A percentile compares a stretch with the other conserved stretches of the same genome.
Conservation (phyloP, 2,113 vertebrate genomes). For the Astur gentilis region DNA sequence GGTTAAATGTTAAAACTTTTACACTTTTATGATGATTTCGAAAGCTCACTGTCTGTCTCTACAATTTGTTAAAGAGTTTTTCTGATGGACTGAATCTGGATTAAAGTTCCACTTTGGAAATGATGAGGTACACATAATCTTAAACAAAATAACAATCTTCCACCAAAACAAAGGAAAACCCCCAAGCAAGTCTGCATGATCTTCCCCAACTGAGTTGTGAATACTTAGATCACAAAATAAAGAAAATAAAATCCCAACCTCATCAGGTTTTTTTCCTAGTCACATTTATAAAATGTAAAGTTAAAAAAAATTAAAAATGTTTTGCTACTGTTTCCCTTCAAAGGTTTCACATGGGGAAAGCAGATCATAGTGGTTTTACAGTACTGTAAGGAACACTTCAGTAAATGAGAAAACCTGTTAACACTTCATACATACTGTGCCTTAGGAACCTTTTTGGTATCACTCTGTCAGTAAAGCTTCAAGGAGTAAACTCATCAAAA, state of each 20-base stretch:
- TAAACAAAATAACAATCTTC: neutral
- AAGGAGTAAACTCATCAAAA: neutral
- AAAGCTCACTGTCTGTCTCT: neutral
- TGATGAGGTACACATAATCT: neutral
- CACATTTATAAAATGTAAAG: neutral
- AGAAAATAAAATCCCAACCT: neutral
- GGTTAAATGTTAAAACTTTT: neutral
- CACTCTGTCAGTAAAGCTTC: neutral
- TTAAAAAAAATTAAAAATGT: neutral
- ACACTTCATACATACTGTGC: neutral
- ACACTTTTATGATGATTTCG: neutral
- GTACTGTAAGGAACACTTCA: neutral
- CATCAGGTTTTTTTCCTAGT: neutral
- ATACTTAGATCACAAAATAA: neutral
- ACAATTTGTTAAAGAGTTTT: neutral
- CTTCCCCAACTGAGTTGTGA: neutral
- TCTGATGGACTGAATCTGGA: neutral
- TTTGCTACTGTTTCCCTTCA: neutral
- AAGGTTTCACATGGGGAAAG: neutral
- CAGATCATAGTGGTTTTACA: neutral
- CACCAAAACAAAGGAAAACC: neutral
- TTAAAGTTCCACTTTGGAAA: neutral
- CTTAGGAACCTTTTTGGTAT: neutral
- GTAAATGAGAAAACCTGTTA: neutral
- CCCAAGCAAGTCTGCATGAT: neutral